These are phyloP conservation scores for Tanytarsus gracilentus DNA, from an alignment of 2,888 invertebrate species.

Conservation along the genomic window DNA sequence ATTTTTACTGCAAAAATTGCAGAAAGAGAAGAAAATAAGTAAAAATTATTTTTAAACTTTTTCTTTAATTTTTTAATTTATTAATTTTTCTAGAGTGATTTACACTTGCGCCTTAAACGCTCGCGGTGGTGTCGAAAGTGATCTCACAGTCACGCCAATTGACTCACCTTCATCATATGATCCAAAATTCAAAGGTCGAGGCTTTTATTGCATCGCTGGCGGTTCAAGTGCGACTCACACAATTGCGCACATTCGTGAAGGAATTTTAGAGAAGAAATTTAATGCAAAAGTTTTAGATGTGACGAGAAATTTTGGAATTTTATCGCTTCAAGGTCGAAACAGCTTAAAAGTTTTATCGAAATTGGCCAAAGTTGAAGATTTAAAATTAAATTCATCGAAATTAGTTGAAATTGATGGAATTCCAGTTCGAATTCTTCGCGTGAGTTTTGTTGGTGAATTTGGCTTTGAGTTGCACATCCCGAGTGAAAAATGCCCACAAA, in stretches of 20 bases:
- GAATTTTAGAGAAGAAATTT: slow-evolving; percentile 58
- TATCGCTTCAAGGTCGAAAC: slow-evolving; percentile 81
- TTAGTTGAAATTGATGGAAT: no score
- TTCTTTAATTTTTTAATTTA: no score
- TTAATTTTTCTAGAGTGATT: slow-evolving; percentile 55
- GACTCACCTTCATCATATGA: slow-evolving; percentile 54
- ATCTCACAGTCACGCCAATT: slow-evolving; percentile 64
- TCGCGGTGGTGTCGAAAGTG: slow-evolving; percentile 74
- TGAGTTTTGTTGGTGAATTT: slow-evolving; percentile 80
- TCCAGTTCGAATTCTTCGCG: slow-evolving; percentile 56
- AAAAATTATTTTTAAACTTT: slow-evolving; percentile 7
- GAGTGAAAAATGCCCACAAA: slow-evolving; percentile 36
- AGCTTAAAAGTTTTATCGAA: no score
- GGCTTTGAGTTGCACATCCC: slow-evolving; percentile 86
- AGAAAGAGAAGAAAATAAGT: slow-evolving; percentile 45
- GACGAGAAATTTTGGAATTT: slow-evolving; percentile 67
- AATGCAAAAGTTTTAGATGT: slow-evolving; percentile 66
- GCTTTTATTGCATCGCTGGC: slow-evolving; percentile 66
- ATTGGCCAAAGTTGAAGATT: no score
- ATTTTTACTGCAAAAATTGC: slow-evolving; percentile 75
- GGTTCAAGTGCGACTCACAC: slow-evolving; percentile 73
- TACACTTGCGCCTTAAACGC: slow-evolving; percentile 76
- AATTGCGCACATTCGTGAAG: slow-evolving; percentile 58
- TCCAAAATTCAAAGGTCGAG: slow-evolving; percentile 53
- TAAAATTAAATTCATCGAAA: no score